Conservation (phyloP, 2,888 invertebrate species). For the Troides aeacus region DNA sequence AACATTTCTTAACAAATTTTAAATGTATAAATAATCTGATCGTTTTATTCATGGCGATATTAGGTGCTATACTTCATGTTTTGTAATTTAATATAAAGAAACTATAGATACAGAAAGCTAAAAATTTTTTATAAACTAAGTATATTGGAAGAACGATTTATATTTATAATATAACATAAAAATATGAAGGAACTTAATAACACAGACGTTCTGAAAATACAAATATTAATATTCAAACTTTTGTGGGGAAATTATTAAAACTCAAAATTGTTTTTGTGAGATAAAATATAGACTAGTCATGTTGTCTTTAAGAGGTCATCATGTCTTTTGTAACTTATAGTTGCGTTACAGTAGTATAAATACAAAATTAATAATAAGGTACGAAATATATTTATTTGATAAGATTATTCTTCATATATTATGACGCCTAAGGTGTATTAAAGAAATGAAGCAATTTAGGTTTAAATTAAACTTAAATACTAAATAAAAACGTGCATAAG, state of each 20-base stretch:
- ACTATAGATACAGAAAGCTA: background rate
- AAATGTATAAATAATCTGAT: constrained; percentile 21
- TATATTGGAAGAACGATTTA: background rate
- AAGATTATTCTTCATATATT: background rate
- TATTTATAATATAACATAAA: background rate
- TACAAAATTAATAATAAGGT: too few species aligned
- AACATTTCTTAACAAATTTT: constrained; percentile 24
- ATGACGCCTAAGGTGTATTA: background rate
- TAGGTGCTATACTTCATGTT: background rate
- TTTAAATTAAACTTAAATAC: background rate
- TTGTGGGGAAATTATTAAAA: background rate
- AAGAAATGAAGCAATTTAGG: background rate
- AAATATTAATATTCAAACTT: background rate
- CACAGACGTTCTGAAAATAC: too few species aligned
- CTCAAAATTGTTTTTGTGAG: background rate
- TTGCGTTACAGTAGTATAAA: too few species aligned
- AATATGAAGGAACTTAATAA: background rate
- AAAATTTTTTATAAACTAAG: background rate
- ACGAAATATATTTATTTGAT: too few species aligned
- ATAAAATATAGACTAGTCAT: background rate
- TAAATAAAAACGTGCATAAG: background rate
- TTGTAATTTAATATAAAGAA: background rate
- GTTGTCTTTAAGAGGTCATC: too few species aligned
- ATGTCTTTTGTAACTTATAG: too few species aligned
- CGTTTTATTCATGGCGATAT: constrained; percentile 7